These are phyloP conservation scores for Labeo catla DNA, from an alignment of 2,113 vertebrate species.

Conservation along the genomic window DNA sequence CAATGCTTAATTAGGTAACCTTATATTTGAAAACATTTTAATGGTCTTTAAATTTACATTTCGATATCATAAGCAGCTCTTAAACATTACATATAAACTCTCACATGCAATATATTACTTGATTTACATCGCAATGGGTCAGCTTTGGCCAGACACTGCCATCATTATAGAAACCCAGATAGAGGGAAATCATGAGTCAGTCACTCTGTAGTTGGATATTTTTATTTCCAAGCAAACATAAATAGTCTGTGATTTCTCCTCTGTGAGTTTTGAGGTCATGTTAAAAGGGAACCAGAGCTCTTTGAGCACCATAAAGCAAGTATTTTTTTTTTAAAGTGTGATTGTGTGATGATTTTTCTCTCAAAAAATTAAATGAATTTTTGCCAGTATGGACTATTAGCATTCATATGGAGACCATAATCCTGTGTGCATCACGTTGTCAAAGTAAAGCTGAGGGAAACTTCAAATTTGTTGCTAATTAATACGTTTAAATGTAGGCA, in stretches of 20 bases:
- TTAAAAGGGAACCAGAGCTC: constrained; percentile 1
- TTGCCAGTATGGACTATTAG: not conserved
- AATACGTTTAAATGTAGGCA: not conserved
- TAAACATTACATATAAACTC: constrained; percentile 14
- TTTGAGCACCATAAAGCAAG: constrained; percentile 15
- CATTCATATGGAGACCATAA: not conserved
- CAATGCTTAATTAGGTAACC: constrained; percentile 54
- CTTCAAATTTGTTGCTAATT: not conserved
- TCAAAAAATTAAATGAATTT: not conserved
- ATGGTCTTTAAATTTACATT: not conserved
- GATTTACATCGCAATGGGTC: constrained; percentile 38
- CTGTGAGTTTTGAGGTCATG: constrained; percentile 16
- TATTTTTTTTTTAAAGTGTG: constrained; percentile 28
- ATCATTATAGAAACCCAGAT: constrained; percentile 62
- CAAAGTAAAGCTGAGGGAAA: not conserved
- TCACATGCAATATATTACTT: constrained; percentile 45
- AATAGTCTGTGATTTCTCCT: constrained; percentile 51
- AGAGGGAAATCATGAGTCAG: constrained; percentile 65
- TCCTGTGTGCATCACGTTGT: not conserved
- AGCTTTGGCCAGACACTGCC: constrained; percentile 42
- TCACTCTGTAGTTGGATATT: constrained; percentile 59
- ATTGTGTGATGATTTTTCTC: constrained; percentile 12
- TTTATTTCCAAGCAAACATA: constrained; percentile 64
- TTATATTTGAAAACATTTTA: constrained; percentile 38
- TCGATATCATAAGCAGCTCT: constrained; percentile 8